These are phyloP conservation scores for Atta cephalotes DNA, from an alignment of 1,140 invertebrate species.

Conservation along the genomic window DNA sequence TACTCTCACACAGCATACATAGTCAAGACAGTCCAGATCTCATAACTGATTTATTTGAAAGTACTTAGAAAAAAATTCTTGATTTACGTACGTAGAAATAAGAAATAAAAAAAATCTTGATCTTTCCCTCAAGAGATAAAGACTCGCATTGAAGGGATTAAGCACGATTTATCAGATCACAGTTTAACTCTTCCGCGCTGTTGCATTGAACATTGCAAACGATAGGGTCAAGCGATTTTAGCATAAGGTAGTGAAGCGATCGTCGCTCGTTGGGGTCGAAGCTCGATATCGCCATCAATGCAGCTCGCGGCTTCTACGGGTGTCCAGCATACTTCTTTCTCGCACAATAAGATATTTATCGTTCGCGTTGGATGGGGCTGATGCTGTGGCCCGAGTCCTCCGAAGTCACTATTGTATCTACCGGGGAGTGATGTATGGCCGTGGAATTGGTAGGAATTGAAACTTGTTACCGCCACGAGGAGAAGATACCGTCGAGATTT, in stretches of 20 bases:
- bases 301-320: slow-evolving; percentile 64
- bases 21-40: not conserved
- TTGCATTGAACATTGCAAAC: not conserved
- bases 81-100: slow-evolving; percentile 9
- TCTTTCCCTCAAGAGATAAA: not conserved
- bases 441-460: slow-evolving; percentile 84
- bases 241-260: slow-evolving; percentile 55
- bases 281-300: slow-evolving; percentile 52
- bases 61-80: not conserved
- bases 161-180: slow-evolving; percentile 61
- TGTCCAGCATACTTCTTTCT: slow-evolving; percentile 76
- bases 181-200: not conserved
- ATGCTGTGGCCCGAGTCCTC: slow-evolving; percentile 76
- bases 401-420: slow-evolving; percentile 82
- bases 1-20: not conserved
- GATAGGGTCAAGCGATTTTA: slow-evolving; percentile 35
- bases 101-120: not conserved
- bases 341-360: slow-evolving; percentile 84
- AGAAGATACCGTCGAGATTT: slow-evolving; percentile 82
- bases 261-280: slow-evolving; percentile 64
- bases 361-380: slow-evolving; percentile 73
- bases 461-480: slow-evolving; percentile 81
- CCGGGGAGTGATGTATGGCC: slow-evolving; percentile 82
- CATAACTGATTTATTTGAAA: slow-evolving; percentile 7
- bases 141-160: not conserved